Percentiles rank a stretch among this genome's conserved stretches.
These are phyloP conservation scores for Tetramorium alpestre DNA, from an alignment of 1,140 invertebrate genomes.

Conservation along the genomic window DNA sequence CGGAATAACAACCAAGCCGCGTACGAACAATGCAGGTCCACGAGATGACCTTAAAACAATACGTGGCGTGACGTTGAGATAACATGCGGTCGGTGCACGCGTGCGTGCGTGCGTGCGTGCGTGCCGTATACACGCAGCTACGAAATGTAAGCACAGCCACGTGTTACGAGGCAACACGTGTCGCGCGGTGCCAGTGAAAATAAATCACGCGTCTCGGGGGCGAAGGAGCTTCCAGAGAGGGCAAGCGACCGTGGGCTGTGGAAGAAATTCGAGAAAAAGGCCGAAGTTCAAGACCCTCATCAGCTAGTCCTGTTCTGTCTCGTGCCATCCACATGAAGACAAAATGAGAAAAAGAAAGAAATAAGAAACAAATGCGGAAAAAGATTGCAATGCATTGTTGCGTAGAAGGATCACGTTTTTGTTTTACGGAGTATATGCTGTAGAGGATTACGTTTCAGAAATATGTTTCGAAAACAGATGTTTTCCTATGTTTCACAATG, in stretches of 20 bases:
- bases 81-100: constrained; percentile 65
- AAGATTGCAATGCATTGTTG: neutral
- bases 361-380: neutral
- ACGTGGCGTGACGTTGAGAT: constrained; percentile 61
- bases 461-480: neutral
- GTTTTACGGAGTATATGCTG: neutral
- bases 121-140: constrained; percentile 18
- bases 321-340: constrained; percentile 64
- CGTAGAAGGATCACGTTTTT: neutral
- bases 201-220: constrained; percentile 71
- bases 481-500: neutral
- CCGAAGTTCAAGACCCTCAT: constrained; percentile 69
- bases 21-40: constrained; percentile 1
- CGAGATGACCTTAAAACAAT: constrained; percentile 70
- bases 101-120: constrained; percentile 60
- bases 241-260: neutral
- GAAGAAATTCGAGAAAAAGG: constrained; percentile 76
- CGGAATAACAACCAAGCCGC: constrained; percentile 41
- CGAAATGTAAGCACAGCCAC: constrained; percentile 76
- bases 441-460: constrained; percentile 14
- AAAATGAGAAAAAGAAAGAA: constrained; percentile 35
- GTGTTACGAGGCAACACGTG: constrained; percentile 77
- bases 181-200: constrained; percentile 77
- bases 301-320: constrained; percentile 66
- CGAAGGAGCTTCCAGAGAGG: constrained; percentile 48